Percentiles rank a stretch among this genome's conserved stretches.
Evolutionary conservation across 1,140 invertebrate species (phyloP).

Genomic region (Habropoda laboriosa): DNA sequence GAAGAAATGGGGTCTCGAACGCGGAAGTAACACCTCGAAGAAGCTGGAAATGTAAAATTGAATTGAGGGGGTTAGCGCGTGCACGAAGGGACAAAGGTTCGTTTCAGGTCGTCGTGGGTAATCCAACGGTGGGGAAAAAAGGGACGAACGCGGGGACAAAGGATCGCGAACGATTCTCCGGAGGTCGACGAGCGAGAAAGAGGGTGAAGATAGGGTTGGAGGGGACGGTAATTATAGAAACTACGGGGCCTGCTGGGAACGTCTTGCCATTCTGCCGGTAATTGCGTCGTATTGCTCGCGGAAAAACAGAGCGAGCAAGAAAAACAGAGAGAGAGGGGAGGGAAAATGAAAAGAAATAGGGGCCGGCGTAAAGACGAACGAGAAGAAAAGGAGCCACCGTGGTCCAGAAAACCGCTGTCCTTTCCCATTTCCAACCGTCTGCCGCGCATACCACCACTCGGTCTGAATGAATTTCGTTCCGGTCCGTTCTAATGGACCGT

Average conservation of each 20-base stretch:
- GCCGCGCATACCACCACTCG: neutral
- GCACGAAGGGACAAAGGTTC: conserved; percentile 6
- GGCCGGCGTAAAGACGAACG: neutral
- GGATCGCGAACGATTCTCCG: conserved; percentile 22
- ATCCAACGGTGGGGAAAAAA: conserved; percentile 3
- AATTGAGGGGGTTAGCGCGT: neutral
- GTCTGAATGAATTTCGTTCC: conserved; percentile 17
- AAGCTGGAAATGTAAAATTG: conserved; percentile 16
- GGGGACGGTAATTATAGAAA: conserved; percentile 56
- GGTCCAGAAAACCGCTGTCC: conserved; percentile 22
- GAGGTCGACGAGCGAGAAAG: conserved; percentile 4
- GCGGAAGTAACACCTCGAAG: too few relatives aligned
- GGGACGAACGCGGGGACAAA: conserved; percentile 37
- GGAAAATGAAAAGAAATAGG: conserved; percentile 26
- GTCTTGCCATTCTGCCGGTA: conserved; percentile 61
- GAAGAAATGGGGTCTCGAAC: too few relatives aligned
- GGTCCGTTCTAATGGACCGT: conserved; percentile 18
- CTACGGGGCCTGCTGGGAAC: conserved; percentile 43
- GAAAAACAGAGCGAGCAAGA: conserved; percentile 34
- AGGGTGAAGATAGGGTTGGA: too few relatives aligned
- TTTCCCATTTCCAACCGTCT: neutral
- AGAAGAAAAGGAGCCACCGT: conserved; percentile 1
- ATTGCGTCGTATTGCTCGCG: conserved; percentile 54
- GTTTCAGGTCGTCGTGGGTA: neutral
- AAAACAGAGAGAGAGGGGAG: conserved; percentile 24